Evolutionary conservation across 2,888 invertebrate genomes (phyloP).

Genomic region (Xanthostigma xanthostigma): DNA sequence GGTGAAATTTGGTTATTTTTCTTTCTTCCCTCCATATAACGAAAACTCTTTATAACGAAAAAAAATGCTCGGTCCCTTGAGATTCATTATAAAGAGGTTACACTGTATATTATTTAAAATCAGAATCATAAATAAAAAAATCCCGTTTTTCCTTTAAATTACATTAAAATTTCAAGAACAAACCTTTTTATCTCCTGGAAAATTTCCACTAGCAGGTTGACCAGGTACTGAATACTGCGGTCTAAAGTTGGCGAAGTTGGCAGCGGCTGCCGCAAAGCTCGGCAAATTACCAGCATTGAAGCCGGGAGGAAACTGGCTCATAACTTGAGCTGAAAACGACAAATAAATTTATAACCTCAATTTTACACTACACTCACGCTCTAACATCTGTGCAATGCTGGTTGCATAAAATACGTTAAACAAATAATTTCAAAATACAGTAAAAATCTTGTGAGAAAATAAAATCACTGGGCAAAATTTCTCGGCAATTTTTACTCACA

Average conservation of each 20-base stretch:
- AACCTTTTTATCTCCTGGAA: slow-evolving; percentile 19
- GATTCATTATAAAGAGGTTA: too few relatives aligned
- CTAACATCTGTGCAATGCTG: too few relatives aligned
- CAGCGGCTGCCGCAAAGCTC: slow-evolving; percentile 60
- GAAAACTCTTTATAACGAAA: too few relatives aligned
- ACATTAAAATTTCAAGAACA: background rate
- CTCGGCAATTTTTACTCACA: too few relatives aligned
- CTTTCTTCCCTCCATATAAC: too few relatives aligned
- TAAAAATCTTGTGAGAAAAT: slow-evolving; percentile 1
- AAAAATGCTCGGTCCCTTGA: too few relatives aligned
- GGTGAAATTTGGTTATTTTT: too few relatives aligned
- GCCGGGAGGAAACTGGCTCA: slow-evolving; percentile 73
- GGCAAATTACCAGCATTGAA: slow-evolving; percentile 59
- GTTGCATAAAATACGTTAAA: background rate
- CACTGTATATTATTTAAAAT: too few relatives aligned
- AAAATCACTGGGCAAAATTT: background rate
- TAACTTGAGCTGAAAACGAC: slow-evolving; percentile 46
- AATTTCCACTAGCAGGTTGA: slow-evolving; percentile 30
- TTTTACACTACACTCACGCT: background rate
- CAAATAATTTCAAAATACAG: slow-evolving; percentile 2
- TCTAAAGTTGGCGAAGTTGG: slow-evolving; percentile 79
- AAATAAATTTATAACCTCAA: slow-evolving; percentile 1
- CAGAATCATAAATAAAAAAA: too few relatives aligned
- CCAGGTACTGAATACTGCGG: slow-evolving; percentile 71
- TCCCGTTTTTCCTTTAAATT: background rate